Base-by-base conservation (phyloP, 2,113 vertebrate species). In the Platysternon megacephalum region DNA sequence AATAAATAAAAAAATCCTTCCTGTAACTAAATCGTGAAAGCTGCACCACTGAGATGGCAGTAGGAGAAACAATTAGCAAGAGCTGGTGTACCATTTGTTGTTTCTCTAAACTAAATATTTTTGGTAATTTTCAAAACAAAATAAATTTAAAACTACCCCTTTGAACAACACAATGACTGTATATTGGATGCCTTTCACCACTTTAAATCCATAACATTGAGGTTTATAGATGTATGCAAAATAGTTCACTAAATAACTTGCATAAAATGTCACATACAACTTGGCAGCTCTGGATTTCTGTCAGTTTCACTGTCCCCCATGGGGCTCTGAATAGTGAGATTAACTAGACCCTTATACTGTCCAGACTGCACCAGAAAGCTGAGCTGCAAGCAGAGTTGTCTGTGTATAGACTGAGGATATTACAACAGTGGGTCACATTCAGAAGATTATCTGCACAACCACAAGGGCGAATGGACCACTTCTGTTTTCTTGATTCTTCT, bases 401-500 rank as follows among this genome's bases (percentile, higher is more conserved):
- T 85, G 22, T 35, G 32, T 79, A 6, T 87, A 42, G 0, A 2
- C 48, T 2, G 2, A 89, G 81, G 24, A 17, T 22, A 68, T 42
- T 90, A 8, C 56, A 72, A 2, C 1, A 2, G 32, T 88, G 56
- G 2, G 82, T 93, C 92, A 6, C 58, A 68, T 65, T 49, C 82
- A n/a, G 6, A 82, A 84, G 91, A 35, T 81, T 88, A 21, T n/a
- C 12, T 72, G n/a, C 82, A 68, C 52, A 61, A 82, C 83, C 86
- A 4, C 4, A 79, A 68, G 85, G 42, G 72, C 44, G 82, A 90
- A 87, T 81, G 90, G 35, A 80, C 49, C 5, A 1, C 5, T 28
- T 93, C 86, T 21, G 51, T 83, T 94, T 55, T 74, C 90, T 92
- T 52, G 93, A 84, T 90, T 90, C 65, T 91, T 91, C 93, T 94